Evolutionary conservation across 1,140 invertebrate species (phyloP).

Genomic region (Cylas formicarius): DNA sequence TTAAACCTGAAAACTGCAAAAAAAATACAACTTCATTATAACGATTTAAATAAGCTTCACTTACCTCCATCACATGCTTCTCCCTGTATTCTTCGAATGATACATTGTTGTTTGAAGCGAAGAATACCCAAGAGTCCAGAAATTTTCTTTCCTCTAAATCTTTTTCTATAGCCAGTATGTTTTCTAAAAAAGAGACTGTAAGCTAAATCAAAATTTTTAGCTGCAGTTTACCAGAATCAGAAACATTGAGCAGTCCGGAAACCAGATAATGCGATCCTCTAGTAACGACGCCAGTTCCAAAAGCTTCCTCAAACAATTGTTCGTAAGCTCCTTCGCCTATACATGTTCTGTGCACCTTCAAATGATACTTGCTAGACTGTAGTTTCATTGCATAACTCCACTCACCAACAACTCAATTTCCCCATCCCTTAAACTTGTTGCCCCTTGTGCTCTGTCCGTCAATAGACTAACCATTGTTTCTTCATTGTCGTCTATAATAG

Average conservation of each 20-base stretch:
- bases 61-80: slow-evolving; percentile 48
- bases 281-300: slow-evolving; percentile 58
- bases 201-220: too few relatives aligned
- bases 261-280: slow-evolving; percentile 56
- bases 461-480: slow-evolving; percentile 55
- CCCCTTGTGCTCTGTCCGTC: slow-evolving; percentile 75
- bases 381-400: not conserved
- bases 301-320: slow-evolving; percentile 69
- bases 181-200: too few relatives aligned
- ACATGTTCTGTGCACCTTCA: slow-evolving; percentile 74
- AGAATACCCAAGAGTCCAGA: slow-evolving; percentile 27
- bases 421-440: slow-evolving; percentile 63
- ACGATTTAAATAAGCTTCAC: too few relatives aligned
- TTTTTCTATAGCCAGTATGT: slow-evolving; percentile 14
- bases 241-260: too few relatives aligned
- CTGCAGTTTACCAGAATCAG: slow-evolving; percentile 25
- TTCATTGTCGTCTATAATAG: slow-evolving; percentile 32
- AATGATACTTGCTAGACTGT: slow-evolving; percentile 69
- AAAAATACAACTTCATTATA: not conserved
- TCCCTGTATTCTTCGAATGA: slow-evolving; percentile 9
- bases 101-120: slow-evolving; percentile 4
- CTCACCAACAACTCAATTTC: slow-evolving; percentile 65
- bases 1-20: slow-evolving; percentile 24
- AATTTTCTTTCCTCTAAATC: slow-evolving; percentile 21
- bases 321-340: slow-evolving; percentile 86